phyloP scores from a whole-genome alignment of 2,797 vertebrate species.

The Gambusia yucatana region DNA sequence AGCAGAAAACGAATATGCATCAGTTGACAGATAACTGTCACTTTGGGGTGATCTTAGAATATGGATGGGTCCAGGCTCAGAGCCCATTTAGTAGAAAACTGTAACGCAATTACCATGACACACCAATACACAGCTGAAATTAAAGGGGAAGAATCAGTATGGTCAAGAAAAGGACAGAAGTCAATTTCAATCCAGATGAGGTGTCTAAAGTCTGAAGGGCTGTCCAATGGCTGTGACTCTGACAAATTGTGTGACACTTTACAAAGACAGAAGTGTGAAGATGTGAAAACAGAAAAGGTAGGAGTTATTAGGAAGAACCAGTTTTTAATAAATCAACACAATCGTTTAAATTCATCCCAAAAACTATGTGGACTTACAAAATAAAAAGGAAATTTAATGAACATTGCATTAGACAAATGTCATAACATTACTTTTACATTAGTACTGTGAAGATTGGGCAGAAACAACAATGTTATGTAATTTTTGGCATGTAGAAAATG shows the following conservation, averaged over 20 bases:
- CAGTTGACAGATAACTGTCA: conserved; percentile 70
- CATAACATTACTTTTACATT: conserved; percentile 30
- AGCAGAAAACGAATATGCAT: conserved; percentile 66
- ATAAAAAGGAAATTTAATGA: background rate
- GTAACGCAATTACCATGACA: conserved; percentile 74
- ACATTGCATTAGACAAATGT: conserved; percentile 11
- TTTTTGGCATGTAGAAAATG: background rate
- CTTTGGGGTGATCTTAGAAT: conserved; percentile 62
- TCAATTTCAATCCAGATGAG: conserved; percentile 72
- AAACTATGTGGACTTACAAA: background rate
- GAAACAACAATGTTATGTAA: conserved; percentile 53
- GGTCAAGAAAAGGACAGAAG: conserved; percentile 64
- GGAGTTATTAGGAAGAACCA: conserved; percentile 30
- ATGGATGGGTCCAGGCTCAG: conserved; percentile 62
- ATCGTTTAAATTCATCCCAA: conserved; percentile 4
- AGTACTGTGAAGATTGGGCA: conserved; percentile 34
- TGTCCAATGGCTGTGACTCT: conserved; percentile 46
- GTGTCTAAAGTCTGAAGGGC: conserved; percentile 29
- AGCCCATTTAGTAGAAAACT: conserved; percentile 75
- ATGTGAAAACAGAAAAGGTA: conserved; percentile 38
- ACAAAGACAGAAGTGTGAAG: conserved; percentile 23
- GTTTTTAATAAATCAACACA: conserved; percentile 22
- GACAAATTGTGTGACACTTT: conserved; percentile 56
- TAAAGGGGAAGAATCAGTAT: conserved; percentile 72
- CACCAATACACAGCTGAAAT: conserved; percentile 74